These are phyloP conservation scores for Microplitis manilae DNA, from an alignment of 2,888 invertebrate species.

Conservation along the genomic window DNA sequence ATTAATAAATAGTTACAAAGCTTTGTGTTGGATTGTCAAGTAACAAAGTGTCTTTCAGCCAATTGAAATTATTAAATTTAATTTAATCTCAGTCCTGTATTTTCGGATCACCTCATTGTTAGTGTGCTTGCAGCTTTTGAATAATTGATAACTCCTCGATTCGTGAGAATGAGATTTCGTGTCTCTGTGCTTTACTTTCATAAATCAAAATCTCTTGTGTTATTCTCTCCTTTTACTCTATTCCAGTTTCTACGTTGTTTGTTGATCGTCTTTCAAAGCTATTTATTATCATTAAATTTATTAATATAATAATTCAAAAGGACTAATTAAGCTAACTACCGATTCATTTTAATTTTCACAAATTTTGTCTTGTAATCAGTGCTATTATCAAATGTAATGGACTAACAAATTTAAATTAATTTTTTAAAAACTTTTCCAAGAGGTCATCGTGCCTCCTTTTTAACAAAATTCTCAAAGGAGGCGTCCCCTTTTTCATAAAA, in stretches of 20 bases:
- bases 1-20: constrained; percentile 3
- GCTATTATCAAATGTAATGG: too few species aligned
- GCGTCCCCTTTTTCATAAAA: too few species aligned
- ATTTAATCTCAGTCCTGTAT: background rate
- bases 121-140: constrained; percentile 26
- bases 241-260: background rate
- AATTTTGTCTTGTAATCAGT: too few species aligned
- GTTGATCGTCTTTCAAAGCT: background rate
- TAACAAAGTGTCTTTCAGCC: constrained; percentile 1
- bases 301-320: too few species aligned
- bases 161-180: background rate
- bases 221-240: background rate
- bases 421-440: too few species aligned
- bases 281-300: background rate
- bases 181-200: background rate
- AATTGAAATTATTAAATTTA: constrained; percentile 6
- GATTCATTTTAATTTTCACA: too few species aligned
- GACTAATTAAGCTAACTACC: too few species aligned
- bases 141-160: constrained; percentile 26
- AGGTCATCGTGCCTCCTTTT: too few species aligned
- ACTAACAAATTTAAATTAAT: too few species aligned
- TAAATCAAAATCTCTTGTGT: background rate
- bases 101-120: constrained; percentile 4
- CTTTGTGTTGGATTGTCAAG: background rate
- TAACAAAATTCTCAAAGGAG: too few species aligned